phyloP scores from a whole-genome alignment of 2,113 vertebrate species.

The Coptodon rendalli region DNA sequence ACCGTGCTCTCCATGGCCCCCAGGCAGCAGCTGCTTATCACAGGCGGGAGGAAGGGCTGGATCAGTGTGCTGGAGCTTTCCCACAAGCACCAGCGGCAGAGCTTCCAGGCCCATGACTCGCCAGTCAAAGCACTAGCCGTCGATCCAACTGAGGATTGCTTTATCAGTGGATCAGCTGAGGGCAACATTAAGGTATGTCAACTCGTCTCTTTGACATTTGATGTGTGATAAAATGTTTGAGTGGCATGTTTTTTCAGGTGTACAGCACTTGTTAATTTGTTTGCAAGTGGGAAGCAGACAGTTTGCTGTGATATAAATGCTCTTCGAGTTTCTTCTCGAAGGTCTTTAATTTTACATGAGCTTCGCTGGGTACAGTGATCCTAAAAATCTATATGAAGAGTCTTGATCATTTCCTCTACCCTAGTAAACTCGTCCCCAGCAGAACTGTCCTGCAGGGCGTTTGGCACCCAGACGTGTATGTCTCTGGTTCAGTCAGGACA shows the following conservation, averaged over 20 bases:
- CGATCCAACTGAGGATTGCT: constrained; percentile 86
- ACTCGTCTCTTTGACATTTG: neutral
- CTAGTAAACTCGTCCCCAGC: neutral
- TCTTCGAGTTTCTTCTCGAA: neutral
- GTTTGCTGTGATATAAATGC: neutral
- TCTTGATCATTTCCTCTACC: neutral
- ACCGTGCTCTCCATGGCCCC: constrained; percentile 89
- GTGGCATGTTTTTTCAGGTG: neutral
- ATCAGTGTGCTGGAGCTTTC: constrained; percentile 87
- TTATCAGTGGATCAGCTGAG: constrained; percentile 96
- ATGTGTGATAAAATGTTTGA: neutral
- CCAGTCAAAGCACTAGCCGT: constrained; percentile 91
- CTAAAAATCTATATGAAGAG: neutral
- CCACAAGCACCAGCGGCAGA: constrained; percentile 82
- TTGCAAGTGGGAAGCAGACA: neutral
- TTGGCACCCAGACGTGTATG: neutral
- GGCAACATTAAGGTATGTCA: constrained; percentile 91
- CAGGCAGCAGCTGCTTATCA: constrained; percentile 90
- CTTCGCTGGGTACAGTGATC: neutral
- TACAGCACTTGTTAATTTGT: neutral
- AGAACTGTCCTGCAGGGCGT: neutral
- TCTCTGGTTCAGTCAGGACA: neutral
- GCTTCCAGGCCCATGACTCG: constrained; percentile 96
- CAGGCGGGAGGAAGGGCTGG: constrained; percentile 92
- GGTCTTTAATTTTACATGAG: neutral